Evolutionary conservation across 1,140 invertebrate species (phyloP).

Genomic region (Micrasema minimum): DNA sequence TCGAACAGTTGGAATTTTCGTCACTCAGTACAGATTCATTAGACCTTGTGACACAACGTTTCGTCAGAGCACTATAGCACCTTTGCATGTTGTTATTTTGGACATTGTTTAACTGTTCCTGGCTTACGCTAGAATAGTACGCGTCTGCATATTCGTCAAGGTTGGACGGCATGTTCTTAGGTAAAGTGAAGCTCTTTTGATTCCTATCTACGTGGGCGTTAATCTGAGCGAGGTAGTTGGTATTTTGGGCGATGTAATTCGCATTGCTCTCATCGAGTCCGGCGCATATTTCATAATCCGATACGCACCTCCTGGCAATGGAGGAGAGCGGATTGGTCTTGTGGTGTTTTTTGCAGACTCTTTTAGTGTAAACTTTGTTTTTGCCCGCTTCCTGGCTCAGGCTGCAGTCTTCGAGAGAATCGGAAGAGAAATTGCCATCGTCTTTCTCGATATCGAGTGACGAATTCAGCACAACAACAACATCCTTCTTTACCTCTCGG

Average conservation of each 20-base stretch:
- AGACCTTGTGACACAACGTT: slow-evolving; percentile 63
- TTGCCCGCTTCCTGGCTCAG: slow-evolving; percentile 68
- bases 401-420: slow-evolving; percentile 78
- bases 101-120: slow-evolving; percentile 51
- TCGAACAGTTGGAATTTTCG: slow-evolving; percentile 64
- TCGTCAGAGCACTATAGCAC: slow-evolving; percentile 65
- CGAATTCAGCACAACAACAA: slow-evolving; percentile 19
- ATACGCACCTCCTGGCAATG: slow-evolving; percentile 72
- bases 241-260: slow-evolving; percentile 49
- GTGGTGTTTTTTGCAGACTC: slow-evolving; percentile 67
- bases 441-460: slow-evolving; percentile 59
- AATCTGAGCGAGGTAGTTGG: neutral
- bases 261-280: slow-evolving; percentile 59
- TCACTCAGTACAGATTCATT: slow-evolving; percentile 66
- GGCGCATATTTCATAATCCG: slow-evolving; percentile 81
- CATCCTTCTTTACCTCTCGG: slow-evolving; percentile 46
- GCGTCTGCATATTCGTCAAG: slow-evolving; percentile 55
- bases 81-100: slow-evolving; percentile 61
- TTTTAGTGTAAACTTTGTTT: slow-evolving; percentile 65
- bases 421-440: slow-evolving; percentile 79
- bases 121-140: slow-evolving; percentile 42
- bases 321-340: slow-evolving; percentile 61
- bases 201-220: slow-evolving; percentile 25
- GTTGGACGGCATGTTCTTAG: slow-evolving; percentile 66
- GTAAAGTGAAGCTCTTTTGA: slow-evolving; percentile 65